phyloP scores from a whole-genome alignment of 2,113 vertebrate species.

The Glaucidium brasilianum region DNA sequence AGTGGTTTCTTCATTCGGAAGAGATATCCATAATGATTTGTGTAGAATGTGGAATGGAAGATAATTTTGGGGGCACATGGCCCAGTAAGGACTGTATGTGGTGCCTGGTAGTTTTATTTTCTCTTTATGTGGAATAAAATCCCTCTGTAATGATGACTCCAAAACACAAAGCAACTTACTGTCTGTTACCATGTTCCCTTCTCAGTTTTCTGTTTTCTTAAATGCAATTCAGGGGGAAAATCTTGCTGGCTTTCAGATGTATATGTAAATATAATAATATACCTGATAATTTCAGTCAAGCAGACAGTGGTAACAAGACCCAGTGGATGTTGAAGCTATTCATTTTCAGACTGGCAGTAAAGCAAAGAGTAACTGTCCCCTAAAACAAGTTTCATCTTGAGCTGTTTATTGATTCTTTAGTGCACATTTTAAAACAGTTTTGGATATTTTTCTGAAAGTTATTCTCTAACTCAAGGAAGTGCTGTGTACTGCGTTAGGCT shows the following conservation, averaged over 20 bases:
- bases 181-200: background rate
- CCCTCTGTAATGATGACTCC: background rate
- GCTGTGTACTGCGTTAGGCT: background rate
- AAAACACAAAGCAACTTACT: background rate
- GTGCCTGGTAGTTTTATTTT: background rate
- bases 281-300: background rate
- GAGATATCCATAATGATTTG: background rate
- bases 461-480: background rate
- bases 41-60: background rate
- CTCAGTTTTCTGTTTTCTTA: background rate
- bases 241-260: background rate
- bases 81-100: background rate
- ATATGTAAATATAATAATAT: background rate
- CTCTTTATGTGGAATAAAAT: background rate
- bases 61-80: background rate
- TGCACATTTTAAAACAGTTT: background rate
- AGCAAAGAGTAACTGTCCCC: background rate
- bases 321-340: background rate
- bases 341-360: background rate
- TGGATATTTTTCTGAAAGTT: background rate
- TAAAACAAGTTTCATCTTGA: background rate
- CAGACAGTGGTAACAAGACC: background rate
- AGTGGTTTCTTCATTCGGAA: background rate
- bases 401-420: background rate
- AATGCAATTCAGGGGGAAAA: background rate